Evolutionary conservation across 2,113 vertebrate genomes (phyloP), one percentile per base, ranked within the genome.

Genomic region (Rhynchopsitta pachyrhyncha): DNA sequence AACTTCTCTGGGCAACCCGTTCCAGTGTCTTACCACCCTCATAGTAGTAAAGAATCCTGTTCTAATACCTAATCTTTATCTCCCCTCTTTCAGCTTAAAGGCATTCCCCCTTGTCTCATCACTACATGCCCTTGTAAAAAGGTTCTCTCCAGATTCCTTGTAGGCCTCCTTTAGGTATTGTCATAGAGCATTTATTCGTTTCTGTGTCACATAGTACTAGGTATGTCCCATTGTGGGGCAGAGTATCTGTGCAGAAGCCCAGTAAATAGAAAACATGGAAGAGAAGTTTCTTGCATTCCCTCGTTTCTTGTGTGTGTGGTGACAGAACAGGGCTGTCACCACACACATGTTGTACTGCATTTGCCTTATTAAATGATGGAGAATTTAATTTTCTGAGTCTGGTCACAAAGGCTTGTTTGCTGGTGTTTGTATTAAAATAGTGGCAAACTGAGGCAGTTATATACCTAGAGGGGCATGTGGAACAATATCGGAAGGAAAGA

Each of bases 231-330:
- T 42, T 22, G 4, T 28, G 7, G 29, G 24, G 24, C 60, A 76
- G 47, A 76, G 13, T 78, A 50, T 57, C 53, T 66, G 17, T 42
- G 50, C 64, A 75, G 60, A 75, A 88, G 29, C 27, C 33, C 39
- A 41, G 2, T 57, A 71, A 63, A 60, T 22, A 57, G 17, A 50
- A 84, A 84, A 78, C 12, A 18, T 9, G 8, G 33, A 60, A 73
- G 35, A 44, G 28, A 66, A 29, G 25, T 74, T 86, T 35, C 19
- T 86, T 60, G 33, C 23, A 59, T 88, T 69, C 16, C 13, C 7
- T 4, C 17, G 0, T 74, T 82, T 77, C 9, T 39, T 84, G 5
- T 35, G 8, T 3, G 0, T 47, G 10, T 3, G 1, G 18, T 81
- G 73, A 49, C 46, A 63, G 31, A 88, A 44, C 17, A 76, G 27